Evolutionary conservation across 2,888 invertebrate genomes (phyloP).

Genomic region (Orgyia antiqua): DNA sequence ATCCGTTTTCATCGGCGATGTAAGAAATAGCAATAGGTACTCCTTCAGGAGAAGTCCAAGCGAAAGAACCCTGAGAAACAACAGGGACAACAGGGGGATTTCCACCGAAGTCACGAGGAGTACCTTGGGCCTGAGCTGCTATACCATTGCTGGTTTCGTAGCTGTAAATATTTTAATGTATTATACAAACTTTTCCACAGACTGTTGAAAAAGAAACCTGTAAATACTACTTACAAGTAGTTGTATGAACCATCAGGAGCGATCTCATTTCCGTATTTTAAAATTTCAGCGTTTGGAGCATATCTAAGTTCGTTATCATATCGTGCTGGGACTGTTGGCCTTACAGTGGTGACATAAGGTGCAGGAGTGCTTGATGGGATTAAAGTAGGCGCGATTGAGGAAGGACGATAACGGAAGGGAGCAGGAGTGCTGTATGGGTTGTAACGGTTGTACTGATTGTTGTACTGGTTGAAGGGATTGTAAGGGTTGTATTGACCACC

Average conservation of each 20-base stretch:
- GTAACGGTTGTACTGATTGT: slow-evolving; percentile 6
- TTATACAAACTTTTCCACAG: background rate
- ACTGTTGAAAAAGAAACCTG: background rate
- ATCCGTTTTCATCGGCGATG: slow-evolving; percentile 83
- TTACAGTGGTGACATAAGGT: slow-evolving; percentile 8
- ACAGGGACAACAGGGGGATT: slow-evolving; percentile 43
- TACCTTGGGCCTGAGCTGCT: slow-evolving; percentile 77
- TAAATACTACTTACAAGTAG: slow-evolving; percentile 62
- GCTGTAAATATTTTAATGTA: slow-evolving; percentile 38
- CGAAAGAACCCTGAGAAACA: slow-evolving; percentile 75
- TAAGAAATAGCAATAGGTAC: slow-evolving; percentile 74
- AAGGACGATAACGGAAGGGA: slow-evolving; percentile 14
- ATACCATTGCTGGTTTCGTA: slow-evolving; percentile 82
- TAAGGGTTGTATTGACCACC: slow-evolving; percentile 12
- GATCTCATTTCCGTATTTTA: slow-evolving; percentile 60
- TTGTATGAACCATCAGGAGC: slow-evolving; percentile 74
- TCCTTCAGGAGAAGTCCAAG: slow-evolving; percentile 80
- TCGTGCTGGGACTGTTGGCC: slow-evolving; percentile 6
- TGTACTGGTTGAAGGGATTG: slow-evolving; percentile 11
- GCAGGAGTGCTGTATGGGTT: slow-evolving; percentile 11
- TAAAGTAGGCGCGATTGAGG: slow-evolving; percentile 8
- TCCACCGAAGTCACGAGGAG: slow-evolving; percentile 64
- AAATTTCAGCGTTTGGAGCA: slow-evolving; percentile 35
- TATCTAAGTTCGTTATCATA: slow-evolving; percentile 12
- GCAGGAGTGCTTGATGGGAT: slow-evolving; percentile 10